A percentile compares a stretch with the other conserved stretches of the same genome.
phyloP scores from a whole-genome alignment of 92 coral and sea anemone species.

The Nematostella vectensis region DNA sequence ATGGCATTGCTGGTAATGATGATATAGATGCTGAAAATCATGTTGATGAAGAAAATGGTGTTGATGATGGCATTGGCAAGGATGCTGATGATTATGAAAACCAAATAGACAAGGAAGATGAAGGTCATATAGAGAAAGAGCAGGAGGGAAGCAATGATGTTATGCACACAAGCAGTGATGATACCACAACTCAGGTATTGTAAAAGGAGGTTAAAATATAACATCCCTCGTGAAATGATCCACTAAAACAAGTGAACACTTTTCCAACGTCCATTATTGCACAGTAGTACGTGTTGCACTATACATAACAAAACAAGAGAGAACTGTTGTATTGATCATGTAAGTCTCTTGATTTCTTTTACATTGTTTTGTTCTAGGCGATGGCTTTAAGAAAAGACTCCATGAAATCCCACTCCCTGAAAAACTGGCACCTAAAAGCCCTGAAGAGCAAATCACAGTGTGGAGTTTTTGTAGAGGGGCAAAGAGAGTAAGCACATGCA shows the following conservation, averaged over 20 bases:
- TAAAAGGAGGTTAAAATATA: no score
- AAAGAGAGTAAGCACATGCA: slow-evolving; percentile 67
- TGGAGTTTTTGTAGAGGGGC: slow-evolving; percentile 89
- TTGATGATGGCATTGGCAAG: background rate
- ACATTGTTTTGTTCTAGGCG: background rate
- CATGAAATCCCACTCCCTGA: slow-evolving; percentile 26
- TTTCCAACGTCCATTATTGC: no score
- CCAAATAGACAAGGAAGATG: background rate
- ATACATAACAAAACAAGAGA: no score
- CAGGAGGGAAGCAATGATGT: background rate
- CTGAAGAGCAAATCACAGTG: slow-evolving; percentile 34
- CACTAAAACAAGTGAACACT: no score
- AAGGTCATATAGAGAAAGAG: background rate
- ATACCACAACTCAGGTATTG: no score
- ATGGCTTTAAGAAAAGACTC: background rate
- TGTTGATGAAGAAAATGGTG: background rate
- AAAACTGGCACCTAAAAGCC: slow-evolving; percentile 62
- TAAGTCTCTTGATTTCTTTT: no score
- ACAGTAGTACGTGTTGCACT: no score
- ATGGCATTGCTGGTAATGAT: background rate
- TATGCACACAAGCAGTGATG: no score
- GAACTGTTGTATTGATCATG: no score
- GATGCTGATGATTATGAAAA: background rate
- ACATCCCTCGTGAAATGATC: no score
- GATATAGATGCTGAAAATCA: background rate